These are phyloP conservation scores for Diorhabda carinulata DNA, from an alignment of 1,140 invertebrate species.

Conservation along the genomic window DNA sequence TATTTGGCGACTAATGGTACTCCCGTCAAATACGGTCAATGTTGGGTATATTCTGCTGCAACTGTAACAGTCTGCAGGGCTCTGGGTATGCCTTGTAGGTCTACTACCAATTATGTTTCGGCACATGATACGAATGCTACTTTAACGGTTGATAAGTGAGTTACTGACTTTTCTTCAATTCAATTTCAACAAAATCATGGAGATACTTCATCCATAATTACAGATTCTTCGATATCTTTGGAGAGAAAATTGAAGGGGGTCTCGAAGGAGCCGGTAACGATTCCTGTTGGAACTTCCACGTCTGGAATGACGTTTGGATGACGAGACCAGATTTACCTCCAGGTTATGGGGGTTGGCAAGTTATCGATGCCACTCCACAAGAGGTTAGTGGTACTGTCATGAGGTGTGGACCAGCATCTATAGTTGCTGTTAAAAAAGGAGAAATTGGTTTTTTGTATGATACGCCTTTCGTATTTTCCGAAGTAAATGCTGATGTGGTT, in stretches of 20 bases:
- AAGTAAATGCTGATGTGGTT: slow-evolving; percentile 75
- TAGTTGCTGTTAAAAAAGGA: slow-evolving; percentile 68
- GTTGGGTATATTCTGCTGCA: slow-evolving; percentile 76
- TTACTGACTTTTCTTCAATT: slow-evolving; percentile 1
- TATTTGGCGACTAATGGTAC: slow-evolving; percentile 58
- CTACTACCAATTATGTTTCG: slow-evolving; percentile 73
- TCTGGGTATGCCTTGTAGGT: slow-evolving; percentile 64
- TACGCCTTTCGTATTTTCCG: slow-evolving; percentile 70
- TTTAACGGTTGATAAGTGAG: slow-evolving; percentile 63
- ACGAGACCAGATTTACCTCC: slow-evolving; percentile 66
- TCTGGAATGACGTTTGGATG: slow-evolving; percentile 85
- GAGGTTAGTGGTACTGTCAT: slow-evolving; percentile 62
- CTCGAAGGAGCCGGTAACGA: slow-evolving; percentile 58
- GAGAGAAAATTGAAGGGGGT: slow-evolving; percentile 60
- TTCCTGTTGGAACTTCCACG: slow-evolving; percentile 76
- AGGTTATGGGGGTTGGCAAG: slow-evolving; percentile 77
- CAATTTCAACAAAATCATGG: too few species aligned
- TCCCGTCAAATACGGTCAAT: slow-evolving; percentile 76
- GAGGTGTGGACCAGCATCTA: slow-evolving; percentile 67
- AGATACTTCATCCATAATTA: slow-evolving; percentile 49
- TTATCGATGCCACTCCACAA: slow-evolving; percentile 74
- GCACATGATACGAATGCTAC: slow-evolving; percentile 73
- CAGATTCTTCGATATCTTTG: slow-evolving; percentile 59
- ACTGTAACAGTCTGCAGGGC: slow-evolving; percentile 63
- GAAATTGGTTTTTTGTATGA: slow-evolving; percentile 73